Evolutionary conservation across 2,113 vertebrate species (phyloP).

Genomic region (Scolopax mira): DNA sequence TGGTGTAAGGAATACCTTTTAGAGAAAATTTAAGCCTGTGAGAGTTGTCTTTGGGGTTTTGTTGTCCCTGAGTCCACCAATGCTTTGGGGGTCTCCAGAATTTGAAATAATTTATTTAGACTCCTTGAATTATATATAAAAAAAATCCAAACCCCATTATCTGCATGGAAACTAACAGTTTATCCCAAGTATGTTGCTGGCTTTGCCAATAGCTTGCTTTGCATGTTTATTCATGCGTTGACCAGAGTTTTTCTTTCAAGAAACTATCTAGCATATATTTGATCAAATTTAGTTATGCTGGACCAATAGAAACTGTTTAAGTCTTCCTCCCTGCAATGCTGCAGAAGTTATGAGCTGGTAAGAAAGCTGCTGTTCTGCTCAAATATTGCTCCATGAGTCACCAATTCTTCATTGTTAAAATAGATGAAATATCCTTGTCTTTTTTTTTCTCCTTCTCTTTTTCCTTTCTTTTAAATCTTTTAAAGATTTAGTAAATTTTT

Average conservation of each 20-base stretch:
- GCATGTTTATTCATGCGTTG: neutral
- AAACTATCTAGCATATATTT: neutral
- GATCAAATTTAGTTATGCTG: neutral
- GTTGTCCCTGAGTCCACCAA: neutral
- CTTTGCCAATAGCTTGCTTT: neutral
- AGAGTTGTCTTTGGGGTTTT: neutral
- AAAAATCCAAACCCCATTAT: fast-evolving
- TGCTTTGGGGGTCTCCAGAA: neutral
- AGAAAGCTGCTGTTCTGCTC: neutral
- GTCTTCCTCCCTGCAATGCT: neutral
- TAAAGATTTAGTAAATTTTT: neutral
- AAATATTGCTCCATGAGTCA: neutral
- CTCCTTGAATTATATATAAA: neutral
- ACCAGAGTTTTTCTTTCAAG: neutral
- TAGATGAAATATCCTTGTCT: neutral
- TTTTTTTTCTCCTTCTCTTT: neutral
- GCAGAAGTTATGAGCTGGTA: neutral
- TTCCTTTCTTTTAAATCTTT: neutral
- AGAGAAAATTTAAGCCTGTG: neutral
- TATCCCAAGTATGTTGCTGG: neutral
- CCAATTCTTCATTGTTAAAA: neutral
- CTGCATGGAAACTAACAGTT: neutral
- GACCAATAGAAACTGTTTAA: neutral
- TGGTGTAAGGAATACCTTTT: neutral
- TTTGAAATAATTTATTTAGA: neutral